Base-by-base conservation (phyloP, 2,888 invertebrate genomes). In the Synanthedon formicaeformis region DNA sequence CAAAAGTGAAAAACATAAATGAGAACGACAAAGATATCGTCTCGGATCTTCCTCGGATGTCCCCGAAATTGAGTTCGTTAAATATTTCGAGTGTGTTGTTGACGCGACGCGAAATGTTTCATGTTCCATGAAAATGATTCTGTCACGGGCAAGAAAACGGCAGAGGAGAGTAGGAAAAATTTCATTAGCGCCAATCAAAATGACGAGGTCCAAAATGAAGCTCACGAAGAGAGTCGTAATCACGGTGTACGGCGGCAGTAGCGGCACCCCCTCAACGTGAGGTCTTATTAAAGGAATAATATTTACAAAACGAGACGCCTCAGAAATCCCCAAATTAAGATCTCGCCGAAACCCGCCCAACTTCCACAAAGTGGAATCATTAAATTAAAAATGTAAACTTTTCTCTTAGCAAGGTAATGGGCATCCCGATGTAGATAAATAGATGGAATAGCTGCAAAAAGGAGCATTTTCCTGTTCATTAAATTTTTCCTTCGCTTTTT, bases 401-500 rank as follows among this genome's bases (percentile, higher is more conserved):
- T 88, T 88, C 88, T 88, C 86, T 88, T 88, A 88, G 88, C 85
- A 83, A 88, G 84, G 88, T 88, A 88, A 88, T 88, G 88, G 88
- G 87, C 87, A 88, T 87, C 86, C 86, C 84, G 73, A 87, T 88
- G 86, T 83, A 85, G 88, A 88, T 88, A 88, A 88, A 88, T 88
- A 87, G 86, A 87, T 87, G 85, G 80, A 87, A 87, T 87, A 88
- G 86, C 85, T 86, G 85, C 85, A 85, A 87, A 85, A 87, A 87
- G 87, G 84, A 86, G 84, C 86, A 88, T 88, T 88, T 88, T 88
- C 88, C 88, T 88, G 88, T 88, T 88, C 88, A 88, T 88, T 88
- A 88, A 88, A 88, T 88, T 88, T 88, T 88, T 88, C 86, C 80
- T 85, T 85, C 83, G 83, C 82, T 84, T 86, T 87, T 87, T 87